Evolutionary conservation across 2,113 vertebrate species (phyloP).

Genomic region (Fregetta grallaria): DNA sequence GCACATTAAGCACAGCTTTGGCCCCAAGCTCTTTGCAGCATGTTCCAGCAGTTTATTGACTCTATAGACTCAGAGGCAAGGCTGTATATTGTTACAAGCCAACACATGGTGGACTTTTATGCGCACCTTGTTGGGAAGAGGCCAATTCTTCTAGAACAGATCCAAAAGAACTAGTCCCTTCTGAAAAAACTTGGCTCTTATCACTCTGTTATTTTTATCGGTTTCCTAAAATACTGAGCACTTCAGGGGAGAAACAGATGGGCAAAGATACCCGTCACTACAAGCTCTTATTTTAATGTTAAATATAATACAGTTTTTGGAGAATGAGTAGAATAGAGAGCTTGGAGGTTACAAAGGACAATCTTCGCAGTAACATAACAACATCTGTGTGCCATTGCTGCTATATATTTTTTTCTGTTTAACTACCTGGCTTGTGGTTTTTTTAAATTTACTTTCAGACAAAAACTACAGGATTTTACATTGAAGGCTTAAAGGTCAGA

Average conservation of each 20-base stretch:
- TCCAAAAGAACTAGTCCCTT: neutral
- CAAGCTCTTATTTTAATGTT: slow-evolving; percentile 19
- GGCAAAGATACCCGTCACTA: neutral
- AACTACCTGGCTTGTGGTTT: neutral
- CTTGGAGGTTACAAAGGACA: neutral
- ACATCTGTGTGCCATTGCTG: neutral
- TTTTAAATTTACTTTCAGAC: slow-evolving; percentile 1
- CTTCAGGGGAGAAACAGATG: slow-evolving; percentile 46
- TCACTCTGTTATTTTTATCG: slow-evolving; percentile 39
- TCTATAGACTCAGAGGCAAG: neutral
- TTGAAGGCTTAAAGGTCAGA: slow-evolving; percentile 26
- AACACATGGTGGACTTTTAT: neutral
- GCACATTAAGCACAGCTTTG: neutral
- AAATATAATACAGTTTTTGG: neutral
- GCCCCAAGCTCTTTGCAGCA: neutral
- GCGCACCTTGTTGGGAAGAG: neutral
- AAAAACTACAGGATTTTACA: slow-evolving; percentile 18
- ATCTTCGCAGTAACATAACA: neutral
- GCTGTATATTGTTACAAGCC: neutral
- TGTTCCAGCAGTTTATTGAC: neutral
- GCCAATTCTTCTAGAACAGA: neutral
- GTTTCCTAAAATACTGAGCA: slow-evolving; percentile 40
- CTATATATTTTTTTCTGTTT: neutral
- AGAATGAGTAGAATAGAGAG: neutral
- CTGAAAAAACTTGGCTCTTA: neutral